Base-by-base conservation (phyloP, 2,113 vertebrate species). In the Salvelinus sp. region DNA sequence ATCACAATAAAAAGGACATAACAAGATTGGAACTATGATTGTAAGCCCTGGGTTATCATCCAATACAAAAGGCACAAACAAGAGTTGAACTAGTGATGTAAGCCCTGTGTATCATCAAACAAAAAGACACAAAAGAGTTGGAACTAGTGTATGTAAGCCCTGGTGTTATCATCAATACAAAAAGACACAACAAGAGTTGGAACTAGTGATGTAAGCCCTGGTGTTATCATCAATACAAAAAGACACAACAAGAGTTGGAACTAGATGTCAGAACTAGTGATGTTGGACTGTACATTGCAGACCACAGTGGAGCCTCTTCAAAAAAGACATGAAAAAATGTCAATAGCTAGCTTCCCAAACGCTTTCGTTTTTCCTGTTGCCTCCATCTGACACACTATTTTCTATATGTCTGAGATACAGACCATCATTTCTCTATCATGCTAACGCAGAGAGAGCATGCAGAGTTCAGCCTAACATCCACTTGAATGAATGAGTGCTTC, bases 291-390 rank as follows among this genome's bases (percentile, higher is more conserved):
- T 9, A 66, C 64, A 22, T 18, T 58, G 7, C 14, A 65, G 13
- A 62, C 70, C 62, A 69, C 2, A 20, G 72, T 64, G 12, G 58
- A 14, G 54, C 25, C 6, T 44, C 57, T 13, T 54, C 14, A 58
- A 13, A 75, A 63, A 25, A 58, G 44, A 78, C 58, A 71, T 64
- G 3, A 80, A 79, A 79, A 50, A n/a, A 27, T 69, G 76, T 73
- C 57, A 75, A 75, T 64, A 9, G 1, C 60, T 33, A 9, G 1
- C 60, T 33, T 38, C 54, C 73, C 16, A 3, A 38, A 75, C 22
- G 44, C 20, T 13, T 67, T 18, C 5, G 18, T 33, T 44, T 22
- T 60, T 16, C 57, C 54, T 50, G 16, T 7, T 63, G 10, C n/a
- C 57, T 57, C 65, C 7, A 62, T 70, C 20, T 60, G 25, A 47